Conservation (phyloP, 2,797 vertebrate species). For the Periophthalmus magnuspinnatus region DNA sequence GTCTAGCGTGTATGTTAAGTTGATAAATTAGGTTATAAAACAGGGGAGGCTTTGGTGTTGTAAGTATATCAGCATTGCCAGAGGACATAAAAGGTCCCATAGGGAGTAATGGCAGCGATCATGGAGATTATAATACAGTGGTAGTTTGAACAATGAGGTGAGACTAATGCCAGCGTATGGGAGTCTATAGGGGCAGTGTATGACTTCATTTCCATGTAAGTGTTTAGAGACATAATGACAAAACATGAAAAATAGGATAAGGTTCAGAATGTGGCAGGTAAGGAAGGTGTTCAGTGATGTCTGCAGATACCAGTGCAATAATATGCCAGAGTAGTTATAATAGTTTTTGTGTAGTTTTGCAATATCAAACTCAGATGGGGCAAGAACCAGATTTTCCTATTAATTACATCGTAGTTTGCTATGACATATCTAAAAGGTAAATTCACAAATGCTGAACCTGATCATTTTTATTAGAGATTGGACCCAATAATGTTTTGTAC, state of each 20-base stretch:
- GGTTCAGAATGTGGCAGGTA: not conserved
- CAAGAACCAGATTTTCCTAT: too few species aligned
- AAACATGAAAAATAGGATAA: not conserved
- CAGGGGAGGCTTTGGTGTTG: not conserved
- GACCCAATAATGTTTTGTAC: too few species aligned
- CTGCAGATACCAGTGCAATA: too few species aligned
- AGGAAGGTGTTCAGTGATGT: not conserved
- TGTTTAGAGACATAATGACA: not conserved
- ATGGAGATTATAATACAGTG: slow-evolving; percentile 3
- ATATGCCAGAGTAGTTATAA: too few species aligned
- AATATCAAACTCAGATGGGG: too few species aligned
- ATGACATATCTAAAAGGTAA: too few species aligned
- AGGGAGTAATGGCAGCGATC: slow-evolving; percentile 12
- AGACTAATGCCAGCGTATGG: not conserved
- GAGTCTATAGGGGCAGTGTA: not conserved
- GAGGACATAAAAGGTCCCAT: slow-evolving; percentile 1
- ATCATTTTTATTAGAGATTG: too few species aligned
- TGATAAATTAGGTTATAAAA: slow-evolving; percentile 32
- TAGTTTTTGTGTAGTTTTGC: too few species aligned
- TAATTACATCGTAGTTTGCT: too few species aligned
- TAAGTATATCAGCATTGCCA: slow-evolving; percentile 10
- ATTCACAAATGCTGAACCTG: too few species aligned
- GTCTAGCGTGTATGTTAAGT: slow-evolving; percentile 12
- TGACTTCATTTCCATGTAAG: slow-evolving; percentile 5
- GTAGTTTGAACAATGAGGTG: slow-evolving; percentile 2